Evolutionary conservation across 2,113 vertebrate species (phyloP).

Genomic region (Pelobates fuscus): DNA sequence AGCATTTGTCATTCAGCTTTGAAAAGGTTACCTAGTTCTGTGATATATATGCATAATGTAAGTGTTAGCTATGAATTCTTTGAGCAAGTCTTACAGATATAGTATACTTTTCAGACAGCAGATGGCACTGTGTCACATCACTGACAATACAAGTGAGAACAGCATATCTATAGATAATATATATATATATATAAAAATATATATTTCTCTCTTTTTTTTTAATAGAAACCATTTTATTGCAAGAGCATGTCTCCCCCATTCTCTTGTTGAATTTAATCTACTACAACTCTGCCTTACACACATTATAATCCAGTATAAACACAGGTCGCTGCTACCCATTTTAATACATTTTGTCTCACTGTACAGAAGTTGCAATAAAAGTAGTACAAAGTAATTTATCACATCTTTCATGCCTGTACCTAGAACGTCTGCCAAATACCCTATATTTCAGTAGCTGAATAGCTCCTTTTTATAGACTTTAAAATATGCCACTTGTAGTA

Average conservation of each 20-base stretch:
- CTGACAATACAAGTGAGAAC: background rate
- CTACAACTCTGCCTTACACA: background rate
- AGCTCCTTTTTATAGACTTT: background rate
- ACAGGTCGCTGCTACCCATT: background rate
- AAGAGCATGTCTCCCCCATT: background rate
- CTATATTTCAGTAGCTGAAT: background rate
- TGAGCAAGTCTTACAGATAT: background rate
- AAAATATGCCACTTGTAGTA: background rate
- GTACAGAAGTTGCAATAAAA: background rate
- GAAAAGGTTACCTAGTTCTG: too few relatives aligned
- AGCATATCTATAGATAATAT: background rate
- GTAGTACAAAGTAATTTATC: background rate
- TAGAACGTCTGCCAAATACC: background rate
- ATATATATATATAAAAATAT: background rate
- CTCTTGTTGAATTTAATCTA: background rate
- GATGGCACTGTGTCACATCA: conserved; percentile 28
- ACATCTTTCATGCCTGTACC: background rate
- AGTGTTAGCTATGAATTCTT: too few relatives aligned
- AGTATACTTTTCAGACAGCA: conserved; percentile 16
- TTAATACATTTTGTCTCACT: background rate
- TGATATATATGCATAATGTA: too few relatives aligned
- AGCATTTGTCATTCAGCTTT: too few relatives aligned
- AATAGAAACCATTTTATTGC: background rate
- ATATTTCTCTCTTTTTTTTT: background rate
- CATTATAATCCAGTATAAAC: background rate